Conservation (phyloP, 2,113 vertebrate species). For the Pterocles burchelli region DNA sequence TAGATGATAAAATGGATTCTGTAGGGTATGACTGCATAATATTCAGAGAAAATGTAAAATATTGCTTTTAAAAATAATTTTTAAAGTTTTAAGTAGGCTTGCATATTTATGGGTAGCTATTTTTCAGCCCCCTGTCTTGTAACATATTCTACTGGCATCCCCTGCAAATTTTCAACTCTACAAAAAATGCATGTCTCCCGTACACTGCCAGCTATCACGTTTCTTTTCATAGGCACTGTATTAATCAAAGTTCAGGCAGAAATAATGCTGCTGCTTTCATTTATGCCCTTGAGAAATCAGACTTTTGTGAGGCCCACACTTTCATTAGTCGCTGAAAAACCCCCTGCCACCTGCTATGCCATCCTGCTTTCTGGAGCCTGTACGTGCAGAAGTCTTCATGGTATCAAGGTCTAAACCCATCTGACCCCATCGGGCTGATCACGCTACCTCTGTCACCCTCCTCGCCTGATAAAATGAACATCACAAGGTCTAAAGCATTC, state of each 20-base stretch:
- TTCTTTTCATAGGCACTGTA: background rate
- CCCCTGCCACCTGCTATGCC: background rate
- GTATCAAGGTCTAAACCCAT: background rate
- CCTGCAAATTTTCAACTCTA: background rate
- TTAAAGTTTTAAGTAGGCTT: background rate
- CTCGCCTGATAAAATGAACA: background rate
- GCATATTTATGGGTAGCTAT: constrained; percentile 12
- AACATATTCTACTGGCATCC: background rate
- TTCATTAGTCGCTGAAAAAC: background rate
- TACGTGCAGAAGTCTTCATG: too few relatives aligned
- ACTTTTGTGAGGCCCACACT: background rate
- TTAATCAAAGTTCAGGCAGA: constrained; percentile 14
- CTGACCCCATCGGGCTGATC: background rate
- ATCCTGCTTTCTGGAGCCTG: background rate
- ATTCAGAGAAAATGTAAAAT: constrained; percentile 12
- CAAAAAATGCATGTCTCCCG: background rate
- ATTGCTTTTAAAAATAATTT: background rate
- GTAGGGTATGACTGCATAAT: background rate
- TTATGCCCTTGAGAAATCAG: background rate
- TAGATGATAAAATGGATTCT: background rate
- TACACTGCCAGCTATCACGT: background rate
- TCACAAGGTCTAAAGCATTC: background rate
- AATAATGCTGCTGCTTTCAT: background rate
- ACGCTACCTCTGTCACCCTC: background rate
- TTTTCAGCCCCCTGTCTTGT: background rate